Conservation (phyloP, 1,140 invertebrate species). For the Alviniconcha marisindica region DNA sequence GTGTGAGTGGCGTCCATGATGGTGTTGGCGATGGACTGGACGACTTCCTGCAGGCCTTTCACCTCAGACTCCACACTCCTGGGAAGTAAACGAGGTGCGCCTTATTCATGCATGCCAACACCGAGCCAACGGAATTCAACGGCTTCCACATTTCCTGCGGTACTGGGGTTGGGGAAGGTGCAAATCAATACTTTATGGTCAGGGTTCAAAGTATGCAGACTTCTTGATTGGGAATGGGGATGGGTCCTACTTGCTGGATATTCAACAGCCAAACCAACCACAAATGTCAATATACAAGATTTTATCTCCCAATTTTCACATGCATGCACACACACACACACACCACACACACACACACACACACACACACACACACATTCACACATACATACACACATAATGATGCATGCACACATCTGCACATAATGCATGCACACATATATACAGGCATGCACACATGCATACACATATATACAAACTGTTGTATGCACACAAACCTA, state of each 20-base stretch:
- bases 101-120: too few relatives aligned
- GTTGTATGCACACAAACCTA: neutral
- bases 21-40: constrained; percentile 65
- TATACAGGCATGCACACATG: neutral
- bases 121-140: too few relatives aligned
- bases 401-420: neutral
- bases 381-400: neutral
- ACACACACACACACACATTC: neutral
- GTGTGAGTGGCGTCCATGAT: constrained; percentile 52
- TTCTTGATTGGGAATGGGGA: too few relatives aligned
- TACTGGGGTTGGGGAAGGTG: too few relatives aligned
- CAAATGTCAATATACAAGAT: too few relatives aligned
- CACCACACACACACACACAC: constrained; percentile 2
- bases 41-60: constrained; percentile 61
- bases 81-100: constrained; percentile 38
- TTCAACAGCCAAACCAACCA: too few relatives aligned
- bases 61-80: constrained; percentile 65
- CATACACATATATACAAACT: neutral
- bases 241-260: too few relatives aligned
- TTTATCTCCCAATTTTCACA: neutral
- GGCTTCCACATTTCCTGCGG: too few relatives aligned
- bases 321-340: neutral
- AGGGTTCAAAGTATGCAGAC: too few relatives aligned
- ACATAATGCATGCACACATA: neutral
- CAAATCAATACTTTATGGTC: too few relatives aligned